Base-by-base conservation (phyloP, 1,140 invertebrate genomes). In the Scaptomyza montana region DNA sequence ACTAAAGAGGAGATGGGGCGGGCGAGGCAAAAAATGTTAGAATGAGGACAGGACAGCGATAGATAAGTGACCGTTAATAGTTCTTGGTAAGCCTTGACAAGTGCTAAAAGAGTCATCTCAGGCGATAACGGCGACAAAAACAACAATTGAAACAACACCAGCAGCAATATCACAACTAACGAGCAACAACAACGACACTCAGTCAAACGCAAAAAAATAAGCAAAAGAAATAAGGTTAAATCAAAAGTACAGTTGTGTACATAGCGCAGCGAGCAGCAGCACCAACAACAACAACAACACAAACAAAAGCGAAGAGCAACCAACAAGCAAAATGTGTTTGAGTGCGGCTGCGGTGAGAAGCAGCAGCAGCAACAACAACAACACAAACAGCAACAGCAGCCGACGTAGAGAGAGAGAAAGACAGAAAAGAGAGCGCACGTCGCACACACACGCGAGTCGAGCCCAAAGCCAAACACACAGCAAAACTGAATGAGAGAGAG, bases 171-270 rank as follows among this genome's bases (percentile, higher is more conserved):
- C 43, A 12, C 47, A 59, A 73, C 56, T 66, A 67, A 49, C 68
- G 49, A 59, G 57, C 68, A 71, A 60, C 51, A 53, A 62, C 65
- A 50, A 49, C 61, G 61, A 54, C 51, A 56, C 46, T 56, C 63
- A 64, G 65, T 67, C 51, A 81, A 72, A 67, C 62, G 66, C 67
- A 68, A 86, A 77, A 84, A 71, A 76, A 84, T 65, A 68, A 75
- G 59, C 56, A 56, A 89, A 85, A 89, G 84, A 89, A 89, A 89
- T 89, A 89, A 89, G 84, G 84, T 89, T 89, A 89, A 89, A 89
- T 89, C 84, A 89, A 89, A 89, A 89, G 85, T 89, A 89, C 85
- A 89, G 84, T 89, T 87, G 84, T 87, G 84, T 87, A 87, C 84
- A 87, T 84, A 87, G 84, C 84, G 76, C 84, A 80, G 69, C 79